These are phyloP conservation scores for Mythimna pallens DNA, from an alignment of 2,888 invertebrate species.

Conservation along the genomic window DNA sequence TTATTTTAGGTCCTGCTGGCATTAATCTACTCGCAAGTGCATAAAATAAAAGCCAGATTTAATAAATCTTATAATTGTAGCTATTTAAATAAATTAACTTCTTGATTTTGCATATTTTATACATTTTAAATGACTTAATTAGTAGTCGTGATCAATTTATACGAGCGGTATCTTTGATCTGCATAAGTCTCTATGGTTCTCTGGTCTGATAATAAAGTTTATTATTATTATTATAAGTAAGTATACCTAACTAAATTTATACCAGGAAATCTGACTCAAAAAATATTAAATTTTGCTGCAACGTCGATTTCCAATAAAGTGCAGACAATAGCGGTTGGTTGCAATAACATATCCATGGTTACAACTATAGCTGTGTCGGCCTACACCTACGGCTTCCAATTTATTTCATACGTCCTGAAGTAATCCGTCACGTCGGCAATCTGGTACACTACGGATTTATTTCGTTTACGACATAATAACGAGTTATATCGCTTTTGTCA, in stretches of 20 bases:
- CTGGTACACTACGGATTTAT: conserved; percentile 67
- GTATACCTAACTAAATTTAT: background rate
- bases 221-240: too few relatives aligned
- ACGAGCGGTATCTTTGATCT: background rate
- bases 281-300: conserved; percentile 3
- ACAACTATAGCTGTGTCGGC: conserved; percentile 22
- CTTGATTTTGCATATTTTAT: conserved; percentile 17
- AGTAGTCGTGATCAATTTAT: conserved; percentile 22
- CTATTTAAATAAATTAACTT: conserved; percentile 12
- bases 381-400: conserved; percentile 56
- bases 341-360: conserved; percentile 8
- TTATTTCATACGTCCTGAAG: conserved; percentile 61
- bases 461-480: conserved; percentile 77
- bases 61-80: conserved; percentile 8
- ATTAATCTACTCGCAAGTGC: conserved; percentile 13
- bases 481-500: conserved; percentile 71
- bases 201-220: too few relatives aligned
- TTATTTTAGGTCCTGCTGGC: conserved; percentile 25
- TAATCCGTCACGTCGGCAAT: conserved; percentile 71
- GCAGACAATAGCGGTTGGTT: conserved; percentile 12
- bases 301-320: conserved; percentile 14
- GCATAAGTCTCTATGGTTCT: background rate
- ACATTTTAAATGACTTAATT: conserved; percentile 16
- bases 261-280: conserved; percentile 1
- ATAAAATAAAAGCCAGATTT: conserved; percentile 6